phyloP scores from a whole-genome alignment of 2,888 invertebrate genomes.

The Sarcophaga subvicina region DNA sequence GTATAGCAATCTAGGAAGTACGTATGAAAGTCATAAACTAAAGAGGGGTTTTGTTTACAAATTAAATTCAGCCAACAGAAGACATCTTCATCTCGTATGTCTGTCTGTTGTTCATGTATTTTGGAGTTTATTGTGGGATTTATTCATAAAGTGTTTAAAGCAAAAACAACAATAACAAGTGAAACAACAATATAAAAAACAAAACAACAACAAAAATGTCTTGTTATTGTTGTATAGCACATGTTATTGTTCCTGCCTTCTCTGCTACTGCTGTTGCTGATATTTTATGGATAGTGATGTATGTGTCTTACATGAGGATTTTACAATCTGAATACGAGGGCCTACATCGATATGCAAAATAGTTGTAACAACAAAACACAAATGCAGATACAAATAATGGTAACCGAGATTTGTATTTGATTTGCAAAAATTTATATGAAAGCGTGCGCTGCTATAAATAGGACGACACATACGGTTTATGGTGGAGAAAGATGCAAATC shows the following conservation, averaged over 20 bases:
- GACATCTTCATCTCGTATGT: slow-evolving; percentile 67
- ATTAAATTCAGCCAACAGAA: slow-evolving; percentile 67
- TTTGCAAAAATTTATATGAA: not conserved
- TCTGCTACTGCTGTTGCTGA: slow-evolving; percentile 10
- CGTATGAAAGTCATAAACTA: slow-evolving; percentile 71
- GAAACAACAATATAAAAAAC: not conserved
- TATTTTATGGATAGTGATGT: slow-evolving; percentile 50
- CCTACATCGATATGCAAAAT: slow-evolving; percentile 65
- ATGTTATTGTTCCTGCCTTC: slow-evolving; percentile 25
- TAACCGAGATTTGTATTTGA: slow-evolving; percentile 58
- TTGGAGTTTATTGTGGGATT: slow-evolving; percentile 59
- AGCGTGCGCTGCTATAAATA: not conserved
- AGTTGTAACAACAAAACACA: slow-evolving; percentile 25
- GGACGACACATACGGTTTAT: not conserved
- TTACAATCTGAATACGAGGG: slow-evolving; percentile 41
- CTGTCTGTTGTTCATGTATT: not conserved
- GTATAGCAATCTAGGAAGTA: slow-evolving; percentile 47
- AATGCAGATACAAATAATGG: slow-evolving; percentile 43
- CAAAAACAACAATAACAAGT: not conserved
- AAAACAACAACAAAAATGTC: not conserved
- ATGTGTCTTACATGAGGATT: slow-evolving; percentile 56
- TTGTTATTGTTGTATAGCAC: slow-evolving; percentile 27
- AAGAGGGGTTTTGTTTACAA: slow-evolving; percentile 70
- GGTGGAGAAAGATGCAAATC: not conserved
- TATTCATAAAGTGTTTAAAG: slow-evolving; percentile 63